Evolutionary conservation across 1,140 invertebrate genomes (phyloP).

Genomic region (Drosophila parabipectinata): DNA sequence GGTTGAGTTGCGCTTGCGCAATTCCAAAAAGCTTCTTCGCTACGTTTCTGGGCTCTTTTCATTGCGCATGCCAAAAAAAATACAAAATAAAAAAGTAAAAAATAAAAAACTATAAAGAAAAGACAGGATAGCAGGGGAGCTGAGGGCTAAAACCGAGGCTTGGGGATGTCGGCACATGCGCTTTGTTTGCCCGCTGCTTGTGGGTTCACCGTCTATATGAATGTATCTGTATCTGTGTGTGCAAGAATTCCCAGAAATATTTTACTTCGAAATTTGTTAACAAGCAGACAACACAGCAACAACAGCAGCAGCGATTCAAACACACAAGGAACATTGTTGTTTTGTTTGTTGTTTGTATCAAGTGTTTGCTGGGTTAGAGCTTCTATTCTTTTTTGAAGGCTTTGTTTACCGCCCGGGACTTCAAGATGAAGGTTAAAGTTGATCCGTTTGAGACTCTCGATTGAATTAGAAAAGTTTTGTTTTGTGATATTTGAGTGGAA

Average conservation of each 20-base stretch:
- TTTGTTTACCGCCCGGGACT: slow-evolving; percentile 22
- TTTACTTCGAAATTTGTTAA: slow-evolving; percentile 77
- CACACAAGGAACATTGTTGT: slow-evolving; percentile 47
- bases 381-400: slow-evolving; percentile 32
- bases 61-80: slow-evolving; percentile 65
- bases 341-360: slow-evolving; percentile 60
- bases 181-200: slow-evolving; percentile 60
- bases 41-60: slow-evolving; percentile 47
- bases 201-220: slow-evolving; percentile 17
- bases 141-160: background rate
- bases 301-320: slow-evolving; percentile 28
- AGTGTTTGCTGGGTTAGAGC: slow-evolving; percentile 55
- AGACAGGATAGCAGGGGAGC: background rate
- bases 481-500: slow-evolving; percentile 22
- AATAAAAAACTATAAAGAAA: slow-evolving; percentile 9
- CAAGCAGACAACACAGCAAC: slow-evolving; percentile 56
- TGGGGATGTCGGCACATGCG: slow-evolving; percentile 56
- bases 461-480: slow-evolving; percentile 45
- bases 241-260: slow-evolving; percentile 73
- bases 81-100: slow-evolving; percentile 23
- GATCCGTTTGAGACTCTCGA: slow-evolving; percentile 30
- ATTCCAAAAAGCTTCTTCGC: slow-evolving; percentile 55
- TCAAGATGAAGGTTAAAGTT: slow-evolving; percentile 79
- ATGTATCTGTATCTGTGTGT: slow-evolving; percentile 20
- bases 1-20: slow-evolving; percentile 62